Conservation (phyloP, 92 coral and sea anemone genomes). For the Meandrina meandrites region DNA sequence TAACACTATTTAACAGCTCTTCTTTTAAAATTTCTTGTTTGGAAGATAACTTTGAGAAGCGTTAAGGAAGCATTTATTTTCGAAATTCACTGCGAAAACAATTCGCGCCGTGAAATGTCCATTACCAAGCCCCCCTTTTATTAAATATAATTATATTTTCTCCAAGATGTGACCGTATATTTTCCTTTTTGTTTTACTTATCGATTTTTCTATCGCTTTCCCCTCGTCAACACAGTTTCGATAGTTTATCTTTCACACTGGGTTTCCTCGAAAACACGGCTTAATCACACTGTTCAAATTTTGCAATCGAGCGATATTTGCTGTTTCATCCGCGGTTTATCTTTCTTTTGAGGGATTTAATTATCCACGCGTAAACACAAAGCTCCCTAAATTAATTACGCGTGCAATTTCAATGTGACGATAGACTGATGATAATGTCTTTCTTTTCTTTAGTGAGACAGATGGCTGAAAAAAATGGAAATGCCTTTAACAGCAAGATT, state of each 20-base stretch:
- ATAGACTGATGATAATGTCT: not conserved
- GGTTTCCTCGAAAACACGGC: not conserved
- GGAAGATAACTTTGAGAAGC: not conserved
- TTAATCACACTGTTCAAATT: not conserved
- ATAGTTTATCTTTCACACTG: not conserved
- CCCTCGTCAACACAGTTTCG: not conserved
- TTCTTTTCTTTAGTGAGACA: not conserved
- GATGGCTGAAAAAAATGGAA: not conserved
- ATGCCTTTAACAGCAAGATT: not conserved
- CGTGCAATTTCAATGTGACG: slow-evolving; percentile 1
- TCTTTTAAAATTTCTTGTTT: not conserved
- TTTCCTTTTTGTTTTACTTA: not conserved
- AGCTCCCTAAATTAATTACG: not conserved
- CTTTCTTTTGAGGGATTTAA: not conserved
- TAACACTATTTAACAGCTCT: not conserved
- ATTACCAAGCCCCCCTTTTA: not conserved
- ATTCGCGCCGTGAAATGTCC: not conserved
- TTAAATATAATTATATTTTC: not conserved
- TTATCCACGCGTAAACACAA: slow-evolving; percentile 4
- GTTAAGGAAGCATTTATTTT: not conserved
- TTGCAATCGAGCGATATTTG: not conserved
- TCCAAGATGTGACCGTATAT: not conserved
- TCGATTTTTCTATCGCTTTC: not conserved
- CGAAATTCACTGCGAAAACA: not conserved
- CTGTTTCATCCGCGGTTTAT: not conserved